Evolutionary conservation across 1,140 invertebrate genomes (phyloP), one percentile per base, ranked within the genome.

Genomic region (Anagrus nilaparvatae): DNA sequence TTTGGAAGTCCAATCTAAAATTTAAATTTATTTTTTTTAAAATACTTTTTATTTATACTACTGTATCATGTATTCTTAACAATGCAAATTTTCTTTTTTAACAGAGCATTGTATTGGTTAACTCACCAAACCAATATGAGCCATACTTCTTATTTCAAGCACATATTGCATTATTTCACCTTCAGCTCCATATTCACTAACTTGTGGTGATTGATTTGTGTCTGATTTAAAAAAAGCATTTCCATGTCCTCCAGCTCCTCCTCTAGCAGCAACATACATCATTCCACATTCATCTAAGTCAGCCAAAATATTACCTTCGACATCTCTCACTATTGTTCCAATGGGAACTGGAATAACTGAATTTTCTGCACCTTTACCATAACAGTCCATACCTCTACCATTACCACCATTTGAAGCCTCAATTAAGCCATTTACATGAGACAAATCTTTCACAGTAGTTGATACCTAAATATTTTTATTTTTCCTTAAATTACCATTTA

Each of bases 221-320:
- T 86, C 81, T 0, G 82, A 81, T 16, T 84, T 72, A 61, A 97
- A 99, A 69, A 87, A 97, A 40, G 80, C 71, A 69, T 99, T 99
- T 5, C 96, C 96, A 63, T 86, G 83, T 1, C 96, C 96, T 5
- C 96, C 96, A 1, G 87, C 81, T 18, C 96, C 96, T 3, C 96
- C 96, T 53, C 91, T 64, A 9, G 95, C 93, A 9, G 84, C 93
- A 16, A 99, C 72, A 68, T 95, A 98, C 71, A 93, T 83, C 21
- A 83, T 70, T 18, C 77, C 77, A n/a, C 76, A 68, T 43, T 71
- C 56, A 17, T 71, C 62, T 23, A 97, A 67, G 59, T 90, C 81
- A 19, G 79, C 79, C 4, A 95, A 60, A 45, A 85, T 65, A 18
- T 70, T 60, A 1, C 81, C 81, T 1, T 70, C 43, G 1, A 52